A percentile compares a stretch with the other conserved stretches of the same genome.
These are phyloP conservation scores for Drosophila nigritarsus DNA, from an alignment of 2,888 invertebrate genomes.

Conservation along the genomic window DNA sequence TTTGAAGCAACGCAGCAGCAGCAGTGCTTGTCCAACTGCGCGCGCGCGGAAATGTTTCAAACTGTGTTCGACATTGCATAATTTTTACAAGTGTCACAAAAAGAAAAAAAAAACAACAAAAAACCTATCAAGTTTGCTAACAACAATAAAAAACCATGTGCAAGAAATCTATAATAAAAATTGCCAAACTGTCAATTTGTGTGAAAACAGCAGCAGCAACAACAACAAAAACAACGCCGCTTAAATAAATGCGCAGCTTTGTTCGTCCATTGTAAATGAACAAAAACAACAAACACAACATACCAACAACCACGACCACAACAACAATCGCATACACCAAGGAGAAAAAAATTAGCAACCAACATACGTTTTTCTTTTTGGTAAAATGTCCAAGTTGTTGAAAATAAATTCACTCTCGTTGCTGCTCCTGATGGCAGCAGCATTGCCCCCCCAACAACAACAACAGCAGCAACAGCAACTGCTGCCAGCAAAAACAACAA, in stretches of 20 bases:
- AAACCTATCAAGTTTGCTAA: constrained; percentile 29
- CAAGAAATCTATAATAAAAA: constrained; percentile 58
- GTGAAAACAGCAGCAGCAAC: constrained; percentile 57
- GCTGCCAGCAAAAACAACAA: constrained; percentile 42
- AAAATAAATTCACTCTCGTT: constrained; percentile 75
- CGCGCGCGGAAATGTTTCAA: constrained; percentile 47
- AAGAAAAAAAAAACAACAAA: constrained; percentile 26
- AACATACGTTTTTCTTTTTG: constrained; percentile 22
- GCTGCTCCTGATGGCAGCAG: constrained; percentile 57
- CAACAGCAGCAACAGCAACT: constrained; percentile 40
- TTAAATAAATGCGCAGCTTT: constrained; percentile 59
- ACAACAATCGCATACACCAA: constrained; percentile 13
- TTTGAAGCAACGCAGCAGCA: constrained; percentile 17
- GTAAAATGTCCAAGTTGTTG: constrained; percentile 64
- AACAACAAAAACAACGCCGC: constrained; percentile 38
- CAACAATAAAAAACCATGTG: constrained; percentile 60
- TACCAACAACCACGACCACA: constrained; percentile 21
- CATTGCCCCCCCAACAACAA: constrained; percentile 51
- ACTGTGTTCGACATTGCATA: constrained; percentile 52
- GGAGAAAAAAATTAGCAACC: constrained; percentile 43
- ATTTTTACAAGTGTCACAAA: constrained; percentile 20
- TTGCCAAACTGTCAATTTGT: constrained; percentile 62
- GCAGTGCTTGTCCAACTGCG: constrained; percentile 47
- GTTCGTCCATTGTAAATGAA: constrained; percentile 43
- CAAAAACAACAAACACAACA: constrained; percentile 14